A percentile compares a stretch with the other conserved stretches of the same genome.
Conservation (phyloP, 2,113 vertebrate genomes). For the Psittacula cyanocephala region DNA sequence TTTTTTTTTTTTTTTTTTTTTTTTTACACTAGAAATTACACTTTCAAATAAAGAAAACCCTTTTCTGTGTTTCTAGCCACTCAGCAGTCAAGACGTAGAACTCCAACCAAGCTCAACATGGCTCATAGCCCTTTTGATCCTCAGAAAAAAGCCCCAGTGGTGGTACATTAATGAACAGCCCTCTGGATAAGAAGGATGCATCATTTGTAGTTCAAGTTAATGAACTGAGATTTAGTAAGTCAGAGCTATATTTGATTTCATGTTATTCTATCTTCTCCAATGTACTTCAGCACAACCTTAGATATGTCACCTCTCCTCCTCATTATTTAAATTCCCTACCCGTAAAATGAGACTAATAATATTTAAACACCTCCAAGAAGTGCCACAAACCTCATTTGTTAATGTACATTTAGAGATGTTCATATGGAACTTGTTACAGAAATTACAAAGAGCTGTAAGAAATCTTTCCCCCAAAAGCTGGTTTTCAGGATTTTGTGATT, state of each 20-base stretch:
- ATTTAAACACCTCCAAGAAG: background rate
- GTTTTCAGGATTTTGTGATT: background rate
- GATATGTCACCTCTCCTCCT: background rate
- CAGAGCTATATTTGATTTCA: background rate
- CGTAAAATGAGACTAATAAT: background rate
- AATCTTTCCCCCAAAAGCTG: background rate
- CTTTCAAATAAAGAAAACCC: background rate
- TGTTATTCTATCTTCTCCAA: background rate
- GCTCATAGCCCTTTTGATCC: background rate
- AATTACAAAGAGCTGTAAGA: background rate
- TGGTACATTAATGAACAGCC: background rate
- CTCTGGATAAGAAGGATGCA: background rate
- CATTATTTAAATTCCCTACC: background rate
- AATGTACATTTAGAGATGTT: background rate
- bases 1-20: background rate
- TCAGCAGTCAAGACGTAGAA: background rate
- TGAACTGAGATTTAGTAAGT: background rate
- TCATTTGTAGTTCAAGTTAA: background rate
- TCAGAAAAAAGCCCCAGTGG: background rate
- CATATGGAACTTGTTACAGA: background rate
- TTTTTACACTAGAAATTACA: background rate
- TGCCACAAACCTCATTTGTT: background rate
- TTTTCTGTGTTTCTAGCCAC: background rate
- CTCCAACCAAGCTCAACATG: background rate
- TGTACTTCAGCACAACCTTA: background rate